phyloP scores from a whole-genome alignment of 2,888 invertebrate genomes.

The Sthenelais limicola region DNA sequence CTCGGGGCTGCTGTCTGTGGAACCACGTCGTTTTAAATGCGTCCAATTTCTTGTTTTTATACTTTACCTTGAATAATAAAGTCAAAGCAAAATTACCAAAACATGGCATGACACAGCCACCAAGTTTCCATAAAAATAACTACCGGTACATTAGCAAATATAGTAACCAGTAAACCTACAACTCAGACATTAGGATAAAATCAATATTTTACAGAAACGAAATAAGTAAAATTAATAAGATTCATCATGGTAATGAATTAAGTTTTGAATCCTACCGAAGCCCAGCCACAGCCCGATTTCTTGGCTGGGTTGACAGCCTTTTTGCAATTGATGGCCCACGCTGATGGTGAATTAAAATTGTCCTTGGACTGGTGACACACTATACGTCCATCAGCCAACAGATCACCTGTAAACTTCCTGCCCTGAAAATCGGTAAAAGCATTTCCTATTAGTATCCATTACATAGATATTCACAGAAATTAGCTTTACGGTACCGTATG shows the following conservation, averaged over 20 bases:
- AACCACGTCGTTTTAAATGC: constrained; percentile 90
- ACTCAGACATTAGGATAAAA: no score
- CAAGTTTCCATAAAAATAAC: no score
- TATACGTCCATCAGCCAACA: constrained; percentile 89
- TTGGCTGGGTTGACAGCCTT: constrained; percentile 92
- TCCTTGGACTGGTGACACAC: constrained; percentile 79
- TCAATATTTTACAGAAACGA: no score
- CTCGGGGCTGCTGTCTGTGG: constrained; percentile 31
- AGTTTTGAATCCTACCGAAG: constrained; percentile 89
- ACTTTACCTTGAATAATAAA: constrained; percentile 77
- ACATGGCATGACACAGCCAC: no score
- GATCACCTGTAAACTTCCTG: constrained; percentile 89
- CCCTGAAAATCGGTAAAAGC: constrained; percentile 78
- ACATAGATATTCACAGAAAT: no score
- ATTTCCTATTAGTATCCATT: no score
- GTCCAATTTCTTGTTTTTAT: constrained; percentile 89
- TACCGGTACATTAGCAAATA: no score
- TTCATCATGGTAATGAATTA: no score
- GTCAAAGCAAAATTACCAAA: no score
- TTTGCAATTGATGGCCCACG: constrained; percentile 94
- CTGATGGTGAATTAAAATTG: constrained; percentile 90
- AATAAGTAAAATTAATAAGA: no score
- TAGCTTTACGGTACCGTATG: no score
- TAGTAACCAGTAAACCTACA: no score
- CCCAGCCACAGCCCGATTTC: constrained; percentile 94